A percentile compares a stretch with the other conserved stretches of the same genome.
phyloP scores from a whole-genome alignment of 2,888 invertebrate genomes.

The Nymphalis c-album region DNA sequence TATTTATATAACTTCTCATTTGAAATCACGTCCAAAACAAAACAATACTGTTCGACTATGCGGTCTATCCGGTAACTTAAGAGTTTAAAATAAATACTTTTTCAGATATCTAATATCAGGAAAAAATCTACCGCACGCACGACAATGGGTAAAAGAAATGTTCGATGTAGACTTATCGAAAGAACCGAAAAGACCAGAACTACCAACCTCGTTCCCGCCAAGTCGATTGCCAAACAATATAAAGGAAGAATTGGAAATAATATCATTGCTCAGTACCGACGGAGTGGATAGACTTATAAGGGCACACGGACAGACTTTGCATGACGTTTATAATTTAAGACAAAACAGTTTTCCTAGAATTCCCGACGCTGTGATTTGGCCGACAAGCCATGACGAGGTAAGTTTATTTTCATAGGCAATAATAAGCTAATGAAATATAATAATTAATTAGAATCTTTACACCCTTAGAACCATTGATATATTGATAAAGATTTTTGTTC shows the following conservation, averaged over 20 bases:
- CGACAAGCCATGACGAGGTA: slow-evolving; percentile 89
- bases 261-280: slow-evolving; percentile 76
- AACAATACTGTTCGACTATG: too few relatives aligned
- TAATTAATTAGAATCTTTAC: too few relatives aligned
- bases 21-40: too few relatives aligned
- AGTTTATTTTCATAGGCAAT: slow-evolving; percentile 2
- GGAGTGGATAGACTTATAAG: slow-evolving; percentile 92
- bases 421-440: too few relatives aligned
- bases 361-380: slow-evolving; percentile 97
- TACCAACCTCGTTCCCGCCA: slow-evolving; percentile 84
- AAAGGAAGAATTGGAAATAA: slow-evolving; percentile 78
- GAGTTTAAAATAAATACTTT: slow-evolving; percentile 28
- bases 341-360: slow-evolving; percentile 89
- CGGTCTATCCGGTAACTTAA: too few relatives aligned
- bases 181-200: slow-evolving; percentile 68
- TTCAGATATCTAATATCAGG: slow-evolving; percentile 90
- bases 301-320: slow-evolving; percentile 95
- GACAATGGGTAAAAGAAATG: slow-evolving; percentile 88
- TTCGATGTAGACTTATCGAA: slow-evolving; percentile 84
- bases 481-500: too few relatives aligned
- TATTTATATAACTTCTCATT: too few relatives aligned
- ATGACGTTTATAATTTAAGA: slow-evolving; percentile 91
- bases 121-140: slow-evolving; percentile 87
- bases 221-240: slow-evolving; percentile 84
- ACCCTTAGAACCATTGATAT: too few relatives aligned